phyloP scores from a whole-genome alignment of 2,113 vertebrate species.

The Petrocephalus microphthalmus region DNA sequence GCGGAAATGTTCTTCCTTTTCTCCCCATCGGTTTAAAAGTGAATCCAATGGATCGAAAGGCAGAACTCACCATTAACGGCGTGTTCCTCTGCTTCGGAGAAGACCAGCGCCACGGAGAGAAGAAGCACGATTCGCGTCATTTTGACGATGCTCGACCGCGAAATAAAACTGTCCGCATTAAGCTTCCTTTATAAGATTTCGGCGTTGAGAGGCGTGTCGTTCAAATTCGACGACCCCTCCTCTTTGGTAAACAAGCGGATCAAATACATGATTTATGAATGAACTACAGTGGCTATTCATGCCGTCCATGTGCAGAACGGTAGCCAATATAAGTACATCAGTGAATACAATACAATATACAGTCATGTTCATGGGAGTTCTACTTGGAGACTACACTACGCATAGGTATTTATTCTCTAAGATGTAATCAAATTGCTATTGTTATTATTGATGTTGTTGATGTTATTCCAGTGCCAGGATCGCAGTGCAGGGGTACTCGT shows the following conservation, averaged over 20 bases:
- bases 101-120: constrained; percentile 43
- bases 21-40: not conserved
- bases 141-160: constrained; percentile 26
- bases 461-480: not conserved
- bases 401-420: not conserved
- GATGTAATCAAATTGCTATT: not conserved
- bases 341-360: not conserved
- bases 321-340: not conserved
- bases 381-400: not conserved
- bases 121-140: constrained; percentile 51
- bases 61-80: constrained; percentile 54
- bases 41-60: not conserved
- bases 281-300: constrained; percentile 13
- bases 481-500: not conserved
- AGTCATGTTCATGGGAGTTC: not conserved
- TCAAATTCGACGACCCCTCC: constrained; percentile 25
- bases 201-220: constrained; percentile 45
- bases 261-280: constrained; percentile 45
- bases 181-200: constrained; percentile 51
- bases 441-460: not conserved
- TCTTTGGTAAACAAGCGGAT: constrained; percentile 33
- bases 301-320: not conserved
- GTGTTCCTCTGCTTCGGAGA: constrained; percentile 51
- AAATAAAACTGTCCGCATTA: constrained; percentile 37
- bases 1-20: not conserved